Evolutionary conservation across 2,113 vertebrate genomes (phyloP).

Genomic region (Pachycephala philippinensis): DNA sequence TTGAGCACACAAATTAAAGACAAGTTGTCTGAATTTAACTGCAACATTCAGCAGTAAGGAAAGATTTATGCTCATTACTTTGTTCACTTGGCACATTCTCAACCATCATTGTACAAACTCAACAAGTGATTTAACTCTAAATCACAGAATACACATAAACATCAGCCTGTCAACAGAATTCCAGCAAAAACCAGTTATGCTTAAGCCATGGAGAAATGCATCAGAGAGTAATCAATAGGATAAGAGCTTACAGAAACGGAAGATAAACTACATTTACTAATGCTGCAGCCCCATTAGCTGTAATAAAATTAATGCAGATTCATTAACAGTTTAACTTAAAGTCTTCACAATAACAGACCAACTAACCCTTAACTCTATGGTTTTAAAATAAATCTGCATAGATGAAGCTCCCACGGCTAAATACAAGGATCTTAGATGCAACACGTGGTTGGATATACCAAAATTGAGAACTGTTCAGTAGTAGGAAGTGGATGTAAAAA

Average conservation of each 20-base stretch:
- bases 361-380: neutral
- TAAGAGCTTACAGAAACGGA: neutral
- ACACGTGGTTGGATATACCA: too few relatives aligned
- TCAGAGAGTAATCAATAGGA: neutral
- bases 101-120: neutral
- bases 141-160: neutral
- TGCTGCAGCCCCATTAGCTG: neutral
- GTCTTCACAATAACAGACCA: neutral
- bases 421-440: neutral
- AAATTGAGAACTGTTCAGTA: neutral
- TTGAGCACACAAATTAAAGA: neutral
- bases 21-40: neutral
- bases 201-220: neutral
- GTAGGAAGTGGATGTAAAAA: neutral
- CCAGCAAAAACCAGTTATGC: neutral
- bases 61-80: neutral
- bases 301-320: neutral
- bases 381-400: neutral
- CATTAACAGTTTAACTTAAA: neutral
- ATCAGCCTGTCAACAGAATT: constrained; percentile 1
- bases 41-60: neutral
- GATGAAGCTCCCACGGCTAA: neutral
- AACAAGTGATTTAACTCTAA: neutral
- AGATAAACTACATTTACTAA: neutral
- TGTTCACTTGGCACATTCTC: neutral